Conservation (phyloP, 2,888 invertebrate genomes). For the Meteorus colon region DNA sequence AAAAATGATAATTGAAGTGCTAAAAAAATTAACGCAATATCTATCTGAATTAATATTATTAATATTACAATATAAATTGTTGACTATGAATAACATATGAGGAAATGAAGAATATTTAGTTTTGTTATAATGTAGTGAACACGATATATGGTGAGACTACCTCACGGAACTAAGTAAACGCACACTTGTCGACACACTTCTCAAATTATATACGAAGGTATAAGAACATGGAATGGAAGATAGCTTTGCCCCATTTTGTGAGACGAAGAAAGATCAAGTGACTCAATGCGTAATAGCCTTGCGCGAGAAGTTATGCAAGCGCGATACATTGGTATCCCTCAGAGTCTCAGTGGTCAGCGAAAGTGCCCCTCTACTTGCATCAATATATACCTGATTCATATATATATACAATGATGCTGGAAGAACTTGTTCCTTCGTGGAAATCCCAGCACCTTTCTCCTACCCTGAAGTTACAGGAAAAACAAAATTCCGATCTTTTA, state of each 20-base stretch:
- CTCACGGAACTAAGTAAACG: neutral
- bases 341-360: constrained; percentile 61
- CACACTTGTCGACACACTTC: neutral
- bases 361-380: constrained; percentile 59
- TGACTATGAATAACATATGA: no score
- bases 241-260: constrained; percentile 4
- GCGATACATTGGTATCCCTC: constrained; percentile 45
- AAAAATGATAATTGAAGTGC: no score
- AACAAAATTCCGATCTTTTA: constrained; percentile 7
- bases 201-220: neutral
- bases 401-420: constrained; percentile 38
- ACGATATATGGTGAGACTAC: no score
- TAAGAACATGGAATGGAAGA: neutral
- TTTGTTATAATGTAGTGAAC: no score
- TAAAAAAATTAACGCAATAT: no score
- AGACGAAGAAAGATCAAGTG: constrained; percentile 33
- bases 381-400: constrained; percentile 44
- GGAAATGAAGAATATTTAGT: no score
- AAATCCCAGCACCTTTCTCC: constrained; percentile 22
- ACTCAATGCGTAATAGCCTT: constrained; percentile 44
- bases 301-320: constrained; percentile 51
- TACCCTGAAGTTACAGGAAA: constrained; percentile 12
- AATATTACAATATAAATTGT: no score
- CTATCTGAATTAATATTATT: no score
- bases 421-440: constrained; percentile 41